These are phyloP conservation scores for Euproctis similis DNA, from an alignment of 2,888 invertebrate species.

Conservation along the genomic window DNA sequence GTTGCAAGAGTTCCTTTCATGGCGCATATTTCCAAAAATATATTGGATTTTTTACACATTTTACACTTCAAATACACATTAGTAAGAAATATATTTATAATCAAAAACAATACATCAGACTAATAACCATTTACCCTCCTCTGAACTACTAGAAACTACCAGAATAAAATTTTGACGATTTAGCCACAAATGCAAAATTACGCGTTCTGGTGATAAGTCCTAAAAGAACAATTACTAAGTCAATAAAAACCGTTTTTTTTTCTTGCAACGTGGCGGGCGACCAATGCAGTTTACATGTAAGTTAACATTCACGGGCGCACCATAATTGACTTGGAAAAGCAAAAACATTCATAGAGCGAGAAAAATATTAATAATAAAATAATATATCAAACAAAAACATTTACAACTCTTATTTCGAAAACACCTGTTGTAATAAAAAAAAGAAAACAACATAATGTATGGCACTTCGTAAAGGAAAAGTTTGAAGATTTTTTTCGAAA, in stretches of 20 bases:
- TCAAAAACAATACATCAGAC: too few relatives aligned
- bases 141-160: too few relatives aligned
- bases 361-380: slow-evolving; percentile 11
- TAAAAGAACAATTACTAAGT: slow-evolving; percentile 1
- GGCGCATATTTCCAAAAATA: too few relatives aligned
- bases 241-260: too few relatives aligned
- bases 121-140: too few relatives aligned
- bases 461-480: slow-evolving; percentile 21
- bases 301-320: slow-evolving; percentile 52
- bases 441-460: slow-evolving; percentile 23
- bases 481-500: too few relatives aligned
- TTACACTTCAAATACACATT: too few relatives aligned
- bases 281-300: slow-evolving; percentile 31
- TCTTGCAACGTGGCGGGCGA: slow-evolving; percentile 32
- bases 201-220: too few relatives aligned
- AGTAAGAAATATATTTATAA: too few relatives aligned
- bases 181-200: too few relatives aligned
- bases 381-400: slow-evolving; percentile 20
- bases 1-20: slow-evolving; percentile 29
- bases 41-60: too few relatives aligned
- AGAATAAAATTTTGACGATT: too few relatives aligned
- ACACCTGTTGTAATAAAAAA: slow-evolving; percentile 14
- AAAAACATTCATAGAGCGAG: slow-evolving; percentile 27
- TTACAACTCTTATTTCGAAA: slow-evolving; percentile 12
- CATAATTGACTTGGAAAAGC: slow-evolving; percentile 67